A percentile compares a stretch with the other conserved stretches of the same genome.
phyloP scores from a whole-genome alignment of 2,113 vertebrate genomes.

The Axis porcinus region DNA sequence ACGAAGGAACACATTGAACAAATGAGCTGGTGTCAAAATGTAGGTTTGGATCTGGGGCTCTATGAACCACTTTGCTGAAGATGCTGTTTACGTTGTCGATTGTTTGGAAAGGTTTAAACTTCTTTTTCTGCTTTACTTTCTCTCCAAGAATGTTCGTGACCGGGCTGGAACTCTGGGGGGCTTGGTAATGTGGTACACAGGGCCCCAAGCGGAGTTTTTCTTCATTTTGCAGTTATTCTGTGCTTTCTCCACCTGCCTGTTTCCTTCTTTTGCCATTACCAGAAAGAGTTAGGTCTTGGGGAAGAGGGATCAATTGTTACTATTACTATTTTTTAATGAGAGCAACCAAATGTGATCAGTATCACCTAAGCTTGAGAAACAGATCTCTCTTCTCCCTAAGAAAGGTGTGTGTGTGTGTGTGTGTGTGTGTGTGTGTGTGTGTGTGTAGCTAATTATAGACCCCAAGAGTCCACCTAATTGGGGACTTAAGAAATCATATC shows the following conservation, averaged over 20 bases:
- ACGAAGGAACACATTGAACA: not conserved
- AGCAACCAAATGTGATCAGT: not conserved
- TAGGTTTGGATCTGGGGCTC: not conserved
- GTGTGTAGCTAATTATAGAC: not conserved
- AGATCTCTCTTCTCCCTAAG: not conserved
- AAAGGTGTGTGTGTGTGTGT: not conserved
- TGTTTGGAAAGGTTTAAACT: not conserved
- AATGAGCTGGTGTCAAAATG: not conserved
- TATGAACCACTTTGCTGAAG: not conserved
- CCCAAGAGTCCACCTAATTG: not conserved
- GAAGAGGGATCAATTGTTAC: not conserved
- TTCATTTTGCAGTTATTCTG: not conserved
- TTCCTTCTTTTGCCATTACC: not conserved
- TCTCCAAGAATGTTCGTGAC: not conserved
- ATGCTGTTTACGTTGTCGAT: not conserved
- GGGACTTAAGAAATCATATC: not conserved
- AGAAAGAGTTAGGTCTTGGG: conserved; percentile 1
- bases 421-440: not conserved
- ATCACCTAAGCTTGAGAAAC: not conserved
- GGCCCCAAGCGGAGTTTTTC: not conserved
- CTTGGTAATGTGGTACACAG: not conserved
- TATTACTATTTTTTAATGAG: not conserved
- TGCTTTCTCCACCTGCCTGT: not conserved
- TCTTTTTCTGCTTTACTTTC: not conserved
- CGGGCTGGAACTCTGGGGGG: not conserved